Evolutionary conservation across 2,888 invertebrate species (phyloP).

Genomic region (Laspeyria flexula): DNA sequence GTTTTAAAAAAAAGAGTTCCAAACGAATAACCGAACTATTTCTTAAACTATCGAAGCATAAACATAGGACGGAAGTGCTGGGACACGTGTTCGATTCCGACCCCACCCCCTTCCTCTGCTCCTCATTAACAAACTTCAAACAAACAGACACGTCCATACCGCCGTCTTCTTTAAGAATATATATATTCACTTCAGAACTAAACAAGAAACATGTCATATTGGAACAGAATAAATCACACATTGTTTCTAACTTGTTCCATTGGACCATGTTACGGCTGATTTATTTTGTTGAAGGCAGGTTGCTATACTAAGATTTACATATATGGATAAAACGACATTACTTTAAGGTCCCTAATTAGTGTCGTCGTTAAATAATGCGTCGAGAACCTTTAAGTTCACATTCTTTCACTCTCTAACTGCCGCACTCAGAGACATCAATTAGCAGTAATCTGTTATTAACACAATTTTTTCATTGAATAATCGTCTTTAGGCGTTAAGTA

Average conservation of each 20-base stretch:
- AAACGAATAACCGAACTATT: constrained; percentile 13
- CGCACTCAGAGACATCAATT: no score
- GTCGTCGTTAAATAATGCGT: no score
- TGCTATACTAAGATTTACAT: constrained; percentile 4
- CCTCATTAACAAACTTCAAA: constrained; percentile 56
- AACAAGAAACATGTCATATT: neutral
- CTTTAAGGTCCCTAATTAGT: no score
- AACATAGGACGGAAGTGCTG: constrained; percentile 64
- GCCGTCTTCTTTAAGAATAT: constrained; percentile 10
- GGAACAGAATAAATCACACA: constrained; percentile 16
- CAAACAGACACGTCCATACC: constrained; percentile 46
- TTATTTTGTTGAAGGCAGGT: constrained; percentile 24
- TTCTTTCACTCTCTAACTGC: no score
- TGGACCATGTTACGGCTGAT: constrained; percentile 28
- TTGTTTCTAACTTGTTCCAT: constrained; percentile 24
- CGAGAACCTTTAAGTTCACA: no score
- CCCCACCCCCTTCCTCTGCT: constrained; percentile 57
- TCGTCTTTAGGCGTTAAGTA: no score
- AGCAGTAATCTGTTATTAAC: no score
- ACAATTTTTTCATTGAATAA: no score
- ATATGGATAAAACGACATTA: no score
- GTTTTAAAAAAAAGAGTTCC: no score
- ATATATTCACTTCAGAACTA: neutral
- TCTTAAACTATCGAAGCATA: constrained; percentile 33
- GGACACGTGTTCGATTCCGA: constrained; percentile 66